Percentiles rank a stretch among this genome's conserved stretches.
Evolutionary conservation across 2,797 vertebrate species (phyloP).

Genomic region (Graptemys geographica): DNA sequence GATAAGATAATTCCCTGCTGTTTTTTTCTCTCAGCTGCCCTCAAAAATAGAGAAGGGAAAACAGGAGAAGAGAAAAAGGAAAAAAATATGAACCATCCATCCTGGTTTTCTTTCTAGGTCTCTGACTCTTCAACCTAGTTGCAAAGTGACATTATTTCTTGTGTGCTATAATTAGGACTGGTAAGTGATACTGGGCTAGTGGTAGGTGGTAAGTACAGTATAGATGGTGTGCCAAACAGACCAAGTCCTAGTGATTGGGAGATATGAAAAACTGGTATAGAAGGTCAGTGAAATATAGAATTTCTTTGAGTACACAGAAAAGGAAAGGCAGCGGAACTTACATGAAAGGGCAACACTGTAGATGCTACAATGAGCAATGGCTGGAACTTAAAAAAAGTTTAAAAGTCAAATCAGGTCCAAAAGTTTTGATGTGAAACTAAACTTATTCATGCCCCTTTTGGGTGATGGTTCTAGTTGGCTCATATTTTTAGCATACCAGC

Average conservation of each 20-base stretch:
- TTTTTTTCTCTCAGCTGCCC: slow-evolving; percentile 26
- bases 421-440: not conserved
- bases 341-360: not conserved
- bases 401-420: not conserved
- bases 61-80: slow-evolving; percentile 2
- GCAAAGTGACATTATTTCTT: not conserved
- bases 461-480: not conserved
- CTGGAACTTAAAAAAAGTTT: not conserved
- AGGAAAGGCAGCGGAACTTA: slow-evolving; percentile 14
- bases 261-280: slow-evolving; percentile 23
- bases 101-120: slow-evolving; percentile 15
- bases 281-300: slow-evolving; percentile 24
- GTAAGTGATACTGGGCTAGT: not conserved
- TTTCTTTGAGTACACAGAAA: not conserved
- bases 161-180: not conserved
- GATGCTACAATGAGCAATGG: not conserved
- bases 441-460: not conserved
- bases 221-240: not conserved
- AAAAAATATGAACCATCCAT: slow-evolving; percentile 20
- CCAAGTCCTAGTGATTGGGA: not conserved
- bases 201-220: not conserved
- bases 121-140: slow-evolving; percentile 2
- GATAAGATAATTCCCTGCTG: slow-evolving; percentile 42
- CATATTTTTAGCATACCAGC: not conserved
- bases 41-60: slow-evolving; percentile 53